Evolutionary conservation across 2,797 vertebrate genomes (phyloP), one percentile per base, ranked within the genome.

Genomic region (Linurgus olivaceus): DNA sequence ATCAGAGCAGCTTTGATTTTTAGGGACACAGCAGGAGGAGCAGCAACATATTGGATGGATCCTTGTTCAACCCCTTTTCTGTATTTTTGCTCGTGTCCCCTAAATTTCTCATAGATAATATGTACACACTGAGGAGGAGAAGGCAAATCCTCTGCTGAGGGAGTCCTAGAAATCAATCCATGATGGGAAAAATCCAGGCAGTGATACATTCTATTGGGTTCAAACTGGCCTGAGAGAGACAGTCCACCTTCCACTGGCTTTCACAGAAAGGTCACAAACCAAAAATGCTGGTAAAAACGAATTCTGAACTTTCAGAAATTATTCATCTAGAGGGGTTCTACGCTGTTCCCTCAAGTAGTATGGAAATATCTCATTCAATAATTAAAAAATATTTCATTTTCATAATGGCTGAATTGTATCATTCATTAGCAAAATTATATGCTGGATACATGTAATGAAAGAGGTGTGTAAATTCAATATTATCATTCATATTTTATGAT

Each of bases 341-440:
- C 7, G 51, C 35, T 9, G 0, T 61, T 87, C 29, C 7, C 48
- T 86, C 37, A 59, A 26, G 11, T 29, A 81, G 28, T 23, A 62
- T 26, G 15, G 48, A 91, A 95, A 55, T 10, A 81, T 38, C 28
- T 72, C 17, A 58, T 66, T 94, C 51, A 35, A 31, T 45, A 85
- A 70, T 23, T 65, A 44, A 76, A 71, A 91, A 83, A 42, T 35
- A n/a, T 52, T 86, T 87, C 14, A 47, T 82, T 94, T 82, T 38
- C 6, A 33, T 92, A 92, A 73, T 62, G 72, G 37, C 24, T 70
- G 54, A 87, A 79, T 37, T 44, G 40, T 31, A 66, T 58, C 3
- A 82, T 85, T 92, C 77, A 89, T 79, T 94, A 89, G 40, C 29
- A 74, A 94, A 95, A 93, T 85, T 72, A 88, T 78, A 48, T 73